phyloP scores from a whole-genome alignment of 53 echinoderm and acorn worm genomes.

The Antedon mediterranea region DNA sequence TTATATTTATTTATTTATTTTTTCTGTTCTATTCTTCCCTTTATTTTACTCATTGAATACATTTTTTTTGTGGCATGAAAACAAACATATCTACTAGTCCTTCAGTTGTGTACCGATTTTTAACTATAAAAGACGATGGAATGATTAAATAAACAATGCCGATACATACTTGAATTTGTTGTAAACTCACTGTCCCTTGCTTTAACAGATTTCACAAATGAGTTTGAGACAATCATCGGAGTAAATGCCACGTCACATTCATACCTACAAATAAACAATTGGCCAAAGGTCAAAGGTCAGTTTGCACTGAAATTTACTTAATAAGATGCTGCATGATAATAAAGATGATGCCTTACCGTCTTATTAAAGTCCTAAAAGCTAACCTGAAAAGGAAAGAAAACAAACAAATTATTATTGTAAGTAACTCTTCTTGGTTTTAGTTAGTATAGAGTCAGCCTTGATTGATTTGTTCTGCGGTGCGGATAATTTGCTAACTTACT shows the following conservation, averaged over 20 bases:
- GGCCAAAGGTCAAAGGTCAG: background rate
- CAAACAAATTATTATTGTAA: background rate
- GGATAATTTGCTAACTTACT: conserved; percentile 57
- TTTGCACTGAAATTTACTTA: background rate
- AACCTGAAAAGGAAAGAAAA: conserved; percentile 24
- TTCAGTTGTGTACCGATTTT: too few relatives aligned
- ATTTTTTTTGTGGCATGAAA: too few relatives aligned
- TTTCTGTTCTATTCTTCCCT: too few relatives aligned
- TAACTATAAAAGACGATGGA: too few relatives aligned
- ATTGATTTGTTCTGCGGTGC: too few relatives aligned
- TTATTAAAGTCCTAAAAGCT: conserved; percentile 67
- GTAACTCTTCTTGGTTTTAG: too few relatives aligned
- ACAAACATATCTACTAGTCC: too few relatives aligned
- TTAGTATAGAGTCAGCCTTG: too few relatives aligned
- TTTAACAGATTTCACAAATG: conserved; percentile 79
- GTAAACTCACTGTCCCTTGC: conserved; percentile 93
- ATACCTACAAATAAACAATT: conserved; percentile 31
- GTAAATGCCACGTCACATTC: conserved; percentile 74
- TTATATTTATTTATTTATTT: too few relatives aligned
- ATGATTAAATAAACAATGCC: background rate
- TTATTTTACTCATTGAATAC: too few relatives aligned
- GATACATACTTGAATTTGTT: conserved; percentile 39
- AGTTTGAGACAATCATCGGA: conserved; percentile 86
- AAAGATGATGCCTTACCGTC: conserved; percentile 23
- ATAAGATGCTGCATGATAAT: background rate